These are phyloP conservation scores for Cephonodes hylas DNA, from an alignment of 2,888 invertebrate species.

Conservation along the genomic window DNA sequence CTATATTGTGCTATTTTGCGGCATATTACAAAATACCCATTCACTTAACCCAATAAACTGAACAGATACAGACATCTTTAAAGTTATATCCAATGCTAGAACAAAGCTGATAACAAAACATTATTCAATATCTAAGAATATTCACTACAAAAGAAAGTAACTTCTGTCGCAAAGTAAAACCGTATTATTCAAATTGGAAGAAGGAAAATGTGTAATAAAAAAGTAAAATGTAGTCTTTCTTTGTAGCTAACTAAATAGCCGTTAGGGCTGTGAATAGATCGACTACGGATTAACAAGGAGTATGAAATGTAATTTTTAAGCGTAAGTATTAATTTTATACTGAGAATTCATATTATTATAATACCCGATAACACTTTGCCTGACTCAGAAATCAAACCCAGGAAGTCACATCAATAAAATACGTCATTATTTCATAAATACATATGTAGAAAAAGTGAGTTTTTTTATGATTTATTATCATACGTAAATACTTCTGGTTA, in stretches of 20 bases:
- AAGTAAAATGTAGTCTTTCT: slow-evolving; percentile 61
- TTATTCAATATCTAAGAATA: slow-evolving; percentile 25
- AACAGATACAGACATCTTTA: background rate
- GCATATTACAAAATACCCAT: too few species aligned
- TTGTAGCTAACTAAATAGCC: slow-evolving; percentile 56
- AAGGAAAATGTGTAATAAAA: slow-evolving; percentile 65
- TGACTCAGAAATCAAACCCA: too few species aligned
- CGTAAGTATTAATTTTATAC: too few species aligned
- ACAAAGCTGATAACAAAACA: slow-evolving; percentile 19
- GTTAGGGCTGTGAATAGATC: slow-evolving; percentile 21
- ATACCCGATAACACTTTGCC: too few species aligned
- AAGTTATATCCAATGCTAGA: background rate
- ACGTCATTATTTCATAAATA: too few species aligned
- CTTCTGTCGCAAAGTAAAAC: slow-evolving; percentile 45
- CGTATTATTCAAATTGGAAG: slow-evolving; percentile 66
- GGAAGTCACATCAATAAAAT: too few species aligned
- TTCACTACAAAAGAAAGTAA: slow-evolving; percentile 31
- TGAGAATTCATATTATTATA: too few species aligned
- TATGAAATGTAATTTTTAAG: background rate
- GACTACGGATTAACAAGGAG: background rate
- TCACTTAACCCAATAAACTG: background rate
- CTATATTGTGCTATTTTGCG: too few species aligned
- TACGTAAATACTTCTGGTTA: too few species aligned
- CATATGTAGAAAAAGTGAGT: too few species aligned
- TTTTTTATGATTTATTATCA: too few species aligned